Base-by-base conservation (phyloP, 2,797 vertebrate species). In the Enteromius argenteus region DNA sequence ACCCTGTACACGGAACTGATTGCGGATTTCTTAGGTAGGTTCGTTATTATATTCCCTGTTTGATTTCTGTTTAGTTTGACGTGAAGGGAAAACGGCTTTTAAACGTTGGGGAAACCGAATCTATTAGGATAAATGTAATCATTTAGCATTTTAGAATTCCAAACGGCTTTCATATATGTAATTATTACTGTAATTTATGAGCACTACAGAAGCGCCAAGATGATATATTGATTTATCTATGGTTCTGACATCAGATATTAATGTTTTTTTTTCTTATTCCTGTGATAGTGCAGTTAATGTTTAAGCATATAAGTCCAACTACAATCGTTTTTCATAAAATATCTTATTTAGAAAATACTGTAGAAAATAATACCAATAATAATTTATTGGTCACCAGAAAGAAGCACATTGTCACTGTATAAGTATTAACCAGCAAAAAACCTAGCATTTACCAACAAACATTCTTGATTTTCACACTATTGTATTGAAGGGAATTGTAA, bases 1-100 rank as follows among this genome's bases (percentile, higher is more conserved):
- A 53, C 64, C n/a, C 4, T 71, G 80, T 85, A 91, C 91, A 92
- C 93, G 93, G 93, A 94, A 95, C 64, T 90, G 37, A 77, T 84
- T 83, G 77, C 85, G 84, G 86, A 79, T 89, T 88, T 87, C 82
- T 68, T 44, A 73, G 80, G 76, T 87, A 91, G 90, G 89, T 92
- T 27, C 4, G 89, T 89, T 60, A 84, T 76, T 51, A 85, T 76
- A 56, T 30, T 13, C 72, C 37, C 60, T 35, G 44, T 37, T 60
- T 74, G 21, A 68, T 68, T 69, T 62, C 14, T 60, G 35, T 46
- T 84, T 37, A 8, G 49, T 69, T 77, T 71, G 58, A 11, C 14
- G 42, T 17, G 11, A 69, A 35, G 19, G 10, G 32, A 9, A 66
- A 30, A 4, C 5, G 37, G 35, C 3, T 3, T n/a, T 39, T 67